Conservation (phyloP, 2,113 vertebrate species). For the Pachyramphus minor region DNA sequence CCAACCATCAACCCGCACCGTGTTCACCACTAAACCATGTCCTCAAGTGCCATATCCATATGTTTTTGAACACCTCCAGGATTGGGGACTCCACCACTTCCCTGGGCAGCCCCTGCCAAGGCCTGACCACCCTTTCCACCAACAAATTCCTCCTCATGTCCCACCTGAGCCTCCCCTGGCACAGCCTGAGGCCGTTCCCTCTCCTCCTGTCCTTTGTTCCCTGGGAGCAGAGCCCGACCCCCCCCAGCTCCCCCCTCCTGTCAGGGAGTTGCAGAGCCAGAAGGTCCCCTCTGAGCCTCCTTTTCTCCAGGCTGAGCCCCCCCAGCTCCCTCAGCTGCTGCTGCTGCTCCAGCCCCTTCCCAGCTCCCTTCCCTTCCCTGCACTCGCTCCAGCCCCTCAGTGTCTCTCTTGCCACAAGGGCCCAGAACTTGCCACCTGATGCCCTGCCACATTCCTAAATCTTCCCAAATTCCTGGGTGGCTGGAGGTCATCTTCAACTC, state of each 20-base stretch:
- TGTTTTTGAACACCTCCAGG: neutral
- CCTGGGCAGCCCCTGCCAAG: neutral
- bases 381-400: neutral
- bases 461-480: neutral
- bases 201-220: neutral
- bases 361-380: neutral
- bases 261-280: neutral
- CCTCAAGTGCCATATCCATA: neutral
- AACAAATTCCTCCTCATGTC: neutral
- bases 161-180: fast-evolving
- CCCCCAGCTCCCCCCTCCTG: neutral
- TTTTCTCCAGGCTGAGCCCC: neutral
- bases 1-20: neutral
- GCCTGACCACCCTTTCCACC: neutral
- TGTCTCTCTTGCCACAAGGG: neutral
- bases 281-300: neutral
- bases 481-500: neutral
- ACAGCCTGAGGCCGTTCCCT: fast-evolving
- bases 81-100: neutral
- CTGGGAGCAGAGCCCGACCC: neutral
- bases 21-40: neutral
- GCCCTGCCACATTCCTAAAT: neutral
- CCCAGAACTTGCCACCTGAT: too few relatives aligned
- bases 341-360: neutral
- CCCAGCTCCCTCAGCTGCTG: neutral